These are phyloP conservation scores for Columba guinea DNA, from an alignment of 2,797 vertebrate species.

Conservation along the genomic window DNA sequence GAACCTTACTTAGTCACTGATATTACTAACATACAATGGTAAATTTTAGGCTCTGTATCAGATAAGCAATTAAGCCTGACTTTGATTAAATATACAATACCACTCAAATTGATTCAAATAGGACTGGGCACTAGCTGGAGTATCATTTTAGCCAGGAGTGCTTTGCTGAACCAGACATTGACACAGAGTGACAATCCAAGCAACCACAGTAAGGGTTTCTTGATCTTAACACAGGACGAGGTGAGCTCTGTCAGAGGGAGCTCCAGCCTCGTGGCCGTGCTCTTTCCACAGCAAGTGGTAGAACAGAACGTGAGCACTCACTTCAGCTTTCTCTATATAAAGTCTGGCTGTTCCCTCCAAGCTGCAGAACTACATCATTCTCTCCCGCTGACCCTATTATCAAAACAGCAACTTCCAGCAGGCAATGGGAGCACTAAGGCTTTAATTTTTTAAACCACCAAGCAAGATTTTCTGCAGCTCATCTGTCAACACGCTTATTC, in stretches of 20 bases:
- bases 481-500: constrained; percentile 44
- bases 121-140: neutral
- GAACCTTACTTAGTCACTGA: neutral
- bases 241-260: neutral
- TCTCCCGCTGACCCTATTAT: neutral
- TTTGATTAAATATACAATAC: neutral
- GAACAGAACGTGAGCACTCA: rapidly evolving
- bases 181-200: neutral
- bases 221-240: rapidly evolving
- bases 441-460: constrained; percentile 18
- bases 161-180: neutral
- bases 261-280: neutral
- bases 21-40: neutral
- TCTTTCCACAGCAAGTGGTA: neutral
- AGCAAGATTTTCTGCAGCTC: constrained; percentile 12
- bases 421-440: neutral
- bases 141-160: neutral
- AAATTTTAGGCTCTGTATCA: neutral
- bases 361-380: neutral
- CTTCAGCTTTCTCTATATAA: neutral
- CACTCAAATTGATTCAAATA: neutral
- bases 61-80: neutral
- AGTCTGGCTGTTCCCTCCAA: neutral
- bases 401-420: neutral
- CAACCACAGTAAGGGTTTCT: neutral